phyloP scores from a whole-genome alignment of 2,113 vertebrate genomes.

The Dolichallabes microphthalmus region DNA sequence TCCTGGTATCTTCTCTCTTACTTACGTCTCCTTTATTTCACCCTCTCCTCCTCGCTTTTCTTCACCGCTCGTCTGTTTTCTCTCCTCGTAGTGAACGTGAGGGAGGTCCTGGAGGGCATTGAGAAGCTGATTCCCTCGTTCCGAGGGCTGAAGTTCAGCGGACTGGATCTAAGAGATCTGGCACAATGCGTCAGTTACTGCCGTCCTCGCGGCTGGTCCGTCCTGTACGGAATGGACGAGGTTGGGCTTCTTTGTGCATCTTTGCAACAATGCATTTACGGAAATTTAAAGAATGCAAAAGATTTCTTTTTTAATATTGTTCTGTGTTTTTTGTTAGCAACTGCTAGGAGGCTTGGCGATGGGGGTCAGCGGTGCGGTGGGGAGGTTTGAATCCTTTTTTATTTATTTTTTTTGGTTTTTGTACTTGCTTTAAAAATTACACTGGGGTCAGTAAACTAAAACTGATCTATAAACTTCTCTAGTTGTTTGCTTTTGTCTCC shows the following conservation, averaged over 20 bases:
- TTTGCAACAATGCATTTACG: neutral
- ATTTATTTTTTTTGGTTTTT: neutral
- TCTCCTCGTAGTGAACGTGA: slow-evolving; percentile 73
- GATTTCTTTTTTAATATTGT: neutral
- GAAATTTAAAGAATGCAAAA: slow-evolving; percentile 34
- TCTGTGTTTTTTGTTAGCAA: slow-evolving; percentile 73
- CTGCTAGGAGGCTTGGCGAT: slow-evolving; percentile 80
- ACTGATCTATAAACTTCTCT: neutral
- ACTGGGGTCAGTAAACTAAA: neutral
- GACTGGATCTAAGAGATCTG: slow-evolving; percentile 85
- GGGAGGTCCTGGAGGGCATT: slow-evolving; percentile 82
- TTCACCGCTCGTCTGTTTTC: neutral
- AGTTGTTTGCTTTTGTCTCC: neutral
- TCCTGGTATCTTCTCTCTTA: neutral
- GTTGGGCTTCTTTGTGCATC: slow-evolving; percentile 57
- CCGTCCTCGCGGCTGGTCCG: slow-evolving; percentile 63
- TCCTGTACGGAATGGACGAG: slow-evolving; percentile 92
- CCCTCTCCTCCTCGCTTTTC: neutral
- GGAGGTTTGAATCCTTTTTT: slow-evolving; percentile 76
- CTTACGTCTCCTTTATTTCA: neutral
- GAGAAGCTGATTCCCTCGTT: slow-evolving; percentile 84
- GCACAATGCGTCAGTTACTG: slow-evolving; percentile 79
- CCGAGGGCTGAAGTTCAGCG: slow-evolving; percentile 87
- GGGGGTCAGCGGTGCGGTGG: slow-evolving; percentile 87
- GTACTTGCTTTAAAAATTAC: neutral